phyloP scores from a whole-genome alignment of 2,797 vertebrate genomes.

The Falco peregrinus region DNA sequence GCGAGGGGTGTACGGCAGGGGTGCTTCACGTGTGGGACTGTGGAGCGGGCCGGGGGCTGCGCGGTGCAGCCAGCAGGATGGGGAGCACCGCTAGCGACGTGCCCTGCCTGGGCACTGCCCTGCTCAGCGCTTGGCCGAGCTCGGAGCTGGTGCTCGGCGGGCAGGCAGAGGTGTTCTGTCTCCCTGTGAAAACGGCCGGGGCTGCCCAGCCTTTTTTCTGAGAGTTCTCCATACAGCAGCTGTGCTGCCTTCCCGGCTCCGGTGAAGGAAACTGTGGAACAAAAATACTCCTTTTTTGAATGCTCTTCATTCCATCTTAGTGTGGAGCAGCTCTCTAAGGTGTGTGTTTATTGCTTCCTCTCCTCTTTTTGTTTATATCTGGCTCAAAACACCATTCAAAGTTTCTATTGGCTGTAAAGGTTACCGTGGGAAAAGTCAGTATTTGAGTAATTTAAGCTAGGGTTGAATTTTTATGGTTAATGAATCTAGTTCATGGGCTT shows the following conservation, averaged over 20 bases:
- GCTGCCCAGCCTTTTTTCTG: not conserved
- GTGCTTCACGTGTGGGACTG: fast-evolving
- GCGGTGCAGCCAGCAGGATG: not conserved
- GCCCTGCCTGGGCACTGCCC: not conserved
- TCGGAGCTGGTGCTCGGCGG: no score
- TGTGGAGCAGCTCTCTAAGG: not conserved
- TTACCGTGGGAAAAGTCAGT: not conserved
- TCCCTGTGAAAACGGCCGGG: not conserved
- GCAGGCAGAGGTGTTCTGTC: not conserved
- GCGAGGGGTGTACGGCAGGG: not conserved
- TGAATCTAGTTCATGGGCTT: not conserved
- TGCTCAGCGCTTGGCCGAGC: not conserved
- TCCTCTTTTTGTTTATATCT: not conserved
- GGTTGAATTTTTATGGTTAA: not conserved
- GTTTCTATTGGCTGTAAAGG: not conserved
- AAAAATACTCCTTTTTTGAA: not conserved
- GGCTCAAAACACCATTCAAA: not conserved
- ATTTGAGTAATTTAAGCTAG: not conserved
- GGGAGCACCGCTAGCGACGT: not conserved
- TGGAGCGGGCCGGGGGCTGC: not conserved
- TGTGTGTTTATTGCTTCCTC: not conserved
- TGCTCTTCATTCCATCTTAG: not conserved
- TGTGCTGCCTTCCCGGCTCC: not conserved
- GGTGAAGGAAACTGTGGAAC: not conserved
- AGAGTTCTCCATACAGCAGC: not conserved